Base-by-base conservation (phyloP, 2,113 vertebrate species). In the Aleadryas rufinucha region DNA sequence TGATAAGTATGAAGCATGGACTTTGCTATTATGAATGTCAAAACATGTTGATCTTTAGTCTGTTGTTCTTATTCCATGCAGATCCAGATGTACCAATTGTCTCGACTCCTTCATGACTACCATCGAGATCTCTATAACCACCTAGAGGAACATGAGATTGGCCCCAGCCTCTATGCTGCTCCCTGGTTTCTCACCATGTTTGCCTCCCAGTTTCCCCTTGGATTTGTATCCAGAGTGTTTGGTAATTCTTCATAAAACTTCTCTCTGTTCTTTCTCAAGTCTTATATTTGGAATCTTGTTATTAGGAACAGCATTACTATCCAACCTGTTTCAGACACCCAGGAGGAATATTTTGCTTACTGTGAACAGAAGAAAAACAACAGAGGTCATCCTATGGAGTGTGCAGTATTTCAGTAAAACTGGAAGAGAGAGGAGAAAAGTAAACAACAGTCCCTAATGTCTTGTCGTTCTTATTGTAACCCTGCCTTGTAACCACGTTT, bases 61-160 rank as follows among this genome's bases (percentile, higher is more conserved):
- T 64, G 10, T 76, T 63, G 7, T 54, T 90, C 31, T 70, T 84
- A 44, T 50, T 95, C 28, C 31, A 18, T 56, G 23, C 95, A 98
- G 98, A 98, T 98, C 93, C 98, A 98, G 93, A 98, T 98, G 98
- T 98, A 98, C 96, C 98, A 98, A 52, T 98, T 98, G 44, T 98
- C 98, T 3, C 96, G 98, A 68, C 98, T 98, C 15, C 98, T 98
- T 42, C 98, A 98, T 14, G 98, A 98, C 69, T 98, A 98, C 96
- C 98, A 98, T 85, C 69, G 98, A 70, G 98, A 98, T 87, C 98
- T 98, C 35, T 98, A 98, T 70, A 96, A 97, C 63, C 98, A 98
- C 92, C 95, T 98, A 30, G 98, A 98, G 84, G 98, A 98, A 54
- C 97, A 98, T 7, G 98, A 98, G 92, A 98, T 98, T 7, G 98